These are phyloP conservation scores for Calameuta filiformis DNA, from an alignment of 2,888 invertebrate genomes.

Conservation along the genomic window DNA sequence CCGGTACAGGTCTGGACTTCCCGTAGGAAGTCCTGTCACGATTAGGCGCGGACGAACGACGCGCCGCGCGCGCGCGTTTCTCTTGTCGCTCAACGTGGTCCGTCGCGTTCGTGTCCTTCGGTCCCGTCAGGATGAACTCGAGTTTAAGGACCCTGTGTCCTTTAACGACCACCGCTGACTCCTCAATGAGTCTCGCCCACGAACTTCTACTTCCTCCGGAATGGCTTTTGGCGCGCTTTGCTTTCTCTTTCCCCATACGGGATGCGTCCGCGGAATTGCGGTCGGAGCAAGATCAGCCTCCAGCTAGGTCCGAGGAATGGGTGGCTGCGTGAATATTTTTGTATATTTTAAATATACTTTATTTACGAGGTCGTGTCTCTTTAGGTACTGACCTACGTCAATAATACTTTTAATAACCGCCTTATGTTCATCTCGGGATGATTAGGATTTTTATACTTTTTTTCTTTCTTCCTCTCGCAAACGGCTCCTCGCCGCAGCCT, in stretches of 20 bases:
- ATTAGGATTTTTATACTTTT: neutral
- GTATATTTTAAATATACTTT: too few species aligned
- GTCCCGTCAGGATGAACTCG: neutral
- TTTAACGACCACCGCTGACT: neutral
- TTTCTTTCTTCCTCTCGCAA: neutral
- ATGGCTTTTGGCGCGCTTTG: neutral
- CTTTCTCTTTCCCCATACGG: neutral
- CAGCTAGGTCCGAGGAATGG: neutral
- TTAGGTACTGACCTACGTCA: neutral
- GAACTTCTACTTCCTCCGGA: neutral
- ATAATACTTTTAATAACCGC: neutral
- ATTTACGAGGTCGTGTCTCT: neutral
- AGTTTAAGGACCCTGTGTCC: neutral
- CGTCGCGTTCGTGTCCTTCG: neutral
- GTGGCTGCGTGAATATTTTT: neutral
- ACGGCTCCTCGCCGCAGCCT: neutral
- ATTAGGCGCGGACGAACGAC: neutral
- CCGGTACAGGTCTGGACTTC: neutral
- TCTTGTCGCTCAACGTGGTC: neutral
- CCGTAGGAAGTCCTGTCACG: neutral
- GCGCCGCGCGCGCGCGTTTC: neutral
- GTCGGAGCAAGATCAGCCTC: neutral
- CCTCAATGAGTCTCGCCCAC: neutral
- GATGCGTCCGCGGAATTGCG: neutral
- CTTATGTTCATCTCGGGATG: neutral